A percentile compares a stretch with the other conserved stretches of the same genome.
Conservation (phyloP, 2,888 invertebrate genomes). For the Chymomyza caudatula region DNA sequence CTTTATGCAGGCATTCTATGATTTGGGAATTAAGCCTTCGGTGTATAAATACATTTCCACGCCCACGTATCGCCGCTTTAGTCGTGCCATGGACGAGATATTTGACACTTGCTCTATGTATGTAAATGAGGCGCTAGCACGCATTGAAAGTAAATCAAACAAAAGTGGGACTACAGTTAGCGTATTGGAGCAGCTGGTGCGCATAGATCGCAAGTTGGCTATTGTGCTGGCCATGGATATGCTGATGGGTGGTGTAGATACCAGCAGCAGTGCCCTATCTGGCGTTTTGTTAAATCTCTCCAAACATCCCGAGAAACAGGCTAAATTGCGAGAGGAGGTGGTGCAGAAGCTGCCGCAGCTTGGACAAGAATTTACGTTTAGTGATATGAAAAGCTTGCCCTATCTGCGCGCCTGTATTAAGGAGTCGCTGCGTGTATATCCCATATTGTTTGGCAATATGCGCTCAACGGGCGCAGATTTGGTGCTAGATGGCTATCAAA, state of each 20-base stretch:
- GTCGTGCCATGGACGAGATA: conserved; percentile 36
- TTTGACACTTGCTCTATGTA: conserved; percentile 50
- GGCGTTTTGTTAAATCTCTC: conserved; percentile 81
- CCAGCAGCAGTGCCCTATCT: conserved; percentile 55
- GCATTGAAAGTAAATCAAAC: conserved; percentile 52
- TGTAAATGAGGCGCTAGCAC: conserved; percentile 69
- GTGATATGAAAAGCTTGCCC: conserved; percentile 78
- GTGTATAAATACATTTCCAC: conserved; percentile 61
- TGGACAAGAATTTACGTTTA: conserved; percentile 75
- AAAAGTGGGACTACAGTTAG: conserved; percentile 78
- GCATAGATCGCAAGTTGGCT: conserved; percentile 81
- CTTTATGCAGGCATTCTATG: conserved; percentile 49
- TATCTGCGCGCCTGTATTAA: conserved; percentile 86
- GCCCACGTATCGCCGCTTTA: conserved; percentile 51
- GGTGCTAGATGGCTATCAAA: conserved; percentile 81
- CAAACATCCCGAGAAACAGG: conserved; percentile 82
- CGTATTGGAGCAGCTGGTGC: conserved; percentile 82
- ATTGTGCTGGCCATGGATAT: conserved; percentile 84
- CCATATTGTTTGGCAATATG: conserved; percentile 81
- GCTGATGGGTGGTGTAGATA: conserved; percentile 85
- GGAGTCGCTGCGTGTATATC: conserved; percentile 83
- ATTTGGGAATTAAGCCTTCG: conserved; percentile 60
- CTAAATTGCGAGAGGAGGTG: conserved; percentile 82
- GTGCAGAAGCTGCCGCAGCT: conserved; percentile 75
- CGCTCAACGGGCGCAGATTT: conserved; percentile 80